Conservation (phyloP, 2,888 invertebrate species). For the Sialis lutaria region DNA sequence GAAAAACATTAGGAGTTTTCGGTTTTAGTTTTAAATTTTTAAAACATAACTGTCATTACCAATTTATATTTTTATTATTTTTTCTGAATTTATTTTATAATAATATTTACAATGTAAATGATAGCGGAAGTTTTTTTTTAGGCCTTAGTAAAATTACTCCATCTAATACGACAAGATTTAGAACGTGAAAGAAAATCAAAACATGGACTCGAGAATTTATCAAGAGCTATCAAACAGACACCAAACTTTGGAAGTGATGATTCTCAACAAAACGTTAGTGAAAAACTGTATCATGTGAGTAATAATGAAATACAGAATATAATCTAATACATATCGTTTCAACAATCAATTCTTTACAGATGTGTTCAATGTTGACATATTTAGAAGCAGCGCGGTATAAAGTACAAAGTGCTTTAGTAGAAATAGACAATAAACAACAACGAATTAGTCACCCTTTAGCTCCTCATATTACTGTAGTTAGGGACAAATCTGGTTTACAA, state of each 20-base stretch:
- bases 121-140: conserved; percentile 20
- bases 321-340: too few relatives aligned
- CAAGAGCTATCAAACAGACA: conserved; percentile 70
- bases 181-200: conserved; percentile 81
- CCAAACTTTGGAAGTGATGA: conserved; percentile 76
- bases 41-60: too few relatives aligned
- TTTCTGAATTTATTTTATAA: not conserved
- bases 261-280: conserved; percentile 79
- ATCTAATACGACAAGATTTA: conserved; percentile 71
- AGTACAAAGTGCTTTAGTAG: conserved; percentile 64
- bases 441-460: conserved; percentile 66
- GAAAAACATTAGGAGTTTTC: too few relatives aligned
- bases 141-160: conserved; percentile 68
- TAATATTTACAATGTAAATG: not conserved
- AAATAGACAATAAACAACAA: conserved; percentile 62
- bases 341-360: conserved; percentile 34
- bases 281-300: conserved; percentile 81
- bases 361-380: conserved; percentile 82
- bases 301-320: not conserved
- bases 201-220: conserved; percentile 75
- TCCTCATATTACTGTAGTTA: conserved; percentile 69
- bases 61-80: not conserved
- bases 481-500: conserved; percentile 80
- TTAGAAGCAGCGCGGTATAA: conserved; percentile 82
- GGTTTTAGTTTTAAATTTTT: too few relatives aligned